Base-by-base conservation (phyloP, 1,140 invertebrate species). In the Orius laevigatus region DNA sequence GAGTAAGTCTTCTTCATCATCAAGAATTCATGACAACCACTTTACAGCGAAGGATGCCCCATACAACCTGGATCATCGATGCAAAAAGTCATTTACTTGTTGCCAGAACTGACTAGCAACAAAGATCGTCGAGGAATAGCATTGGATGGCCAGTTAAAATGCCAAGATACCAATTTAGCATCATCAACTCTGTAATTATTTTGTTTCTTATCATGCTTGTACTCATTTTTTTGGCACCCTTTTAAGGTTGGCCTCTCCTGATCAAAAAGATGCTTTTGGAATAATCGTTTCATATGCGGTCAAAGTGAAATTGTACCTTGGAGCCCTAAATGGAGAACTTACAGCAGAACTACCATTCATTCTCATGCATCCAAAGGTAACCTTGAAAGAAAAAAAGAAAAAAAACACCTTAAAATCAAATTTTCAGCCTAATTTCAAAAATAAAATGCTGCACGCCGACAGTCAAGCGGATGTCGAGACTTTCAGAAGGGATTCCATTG, bases 291-390 rank as follows among this genome's bases (percentile, higher is more conserved):
- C 84, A 1, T 92, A 92, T 66, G 78, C 79, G 16, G 82, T 88
- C 8, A 97, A 96, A 69, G 91, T 98, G 6, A 94, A 96, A 68
- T 72, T 98, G 5, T 93, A 89, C 61, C 67, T 97, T 51, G 91
- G 93, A 16, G 89, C 90, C 43, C 70, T 97, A 32, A 87, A 84
- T 25, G 93, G 93, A 10, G 94, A 98, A 68, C 65, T 98, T 8
- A 74, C 80, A 11, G 92, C 94, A 2, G 94, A 98, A 66, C 65
- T 98, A 56, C 95, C 95, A 6, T 97, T 98, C 66, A 89, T 97
- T 38, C 65, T 98, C 36, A 98, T 97, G 81, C 86, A 96, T 66
- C 86, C 92, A 2, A 97, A 96, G 68, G 64, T 66, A 59, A 45
- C 10, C 33, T 8, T 8, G 33, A 38, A 38, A 12, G 34, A 12